These are phyloP conservation scores for Nibea coibor DNA, from an alignment of 2,113 vertebrate genomes.

Conservation along the genomic window DNA sequence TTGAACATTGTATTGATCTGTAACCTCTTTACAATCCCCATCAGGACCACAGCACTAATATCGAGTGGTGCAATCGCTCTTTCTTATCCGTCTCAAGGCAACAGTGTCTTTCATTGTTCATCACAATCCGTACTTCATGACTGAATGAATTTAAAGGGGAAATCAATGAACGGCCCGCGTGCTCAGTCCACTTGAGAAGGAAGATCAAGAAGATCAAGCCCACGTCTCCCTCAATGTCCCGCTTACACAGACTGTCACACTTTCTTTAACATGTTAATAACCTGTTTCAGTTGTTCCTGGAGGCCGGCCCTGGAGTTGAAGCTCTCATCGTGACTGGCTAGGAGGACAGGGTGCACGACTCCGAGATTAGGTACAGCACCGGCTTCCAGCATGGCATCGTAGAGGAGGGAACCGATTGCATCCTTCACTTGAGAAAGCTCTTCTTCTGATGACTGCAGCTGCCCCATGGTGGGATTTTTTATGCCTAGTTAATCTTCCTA, in stretches of 20 bases:
- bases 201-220: background rate
- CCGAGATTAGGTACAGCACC: conserved; percentile 68
- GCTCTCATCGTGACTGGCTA: conserved; percentile 40
- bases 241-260: no score
- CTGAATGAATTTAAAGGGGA: conserved; percentile 27
- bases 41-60: background rate
- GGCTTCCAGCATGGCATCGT: conserved; percentile 66
- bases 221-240: background rate
- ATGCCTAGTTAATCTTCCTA: background rate
- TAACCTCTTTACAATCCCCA: conserved; percentile 30
- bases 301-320: conserved; percentile 39
- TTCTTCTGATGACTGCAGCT: conserved; percentile 69
- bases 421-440: conserved; percentile 45
- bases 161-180: conserved; percentile 28
- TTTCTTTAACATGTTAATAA: conserved; percentile 4
- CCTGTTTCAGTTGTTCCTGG: conserved; percentile 69
- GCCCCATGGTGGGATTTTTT: conserved; percentile 65
- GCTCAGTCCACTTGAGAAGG: background rate
- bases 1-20: conserved; percentile 15
- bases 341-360: conserved; percentile 58
- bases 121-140: conserved; percentile 20
- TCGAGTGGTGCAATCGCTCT: conserved; percentile 22
- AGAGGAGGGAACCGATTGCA: conserved; percentile 64
- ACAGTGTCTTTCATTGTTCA: conserved; percentile 2
- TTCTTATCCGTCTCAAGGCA: conserved; percentile 36